phyloP scores from a whole-genome alignment of 2,888 invertebrate genomes.

The Cryptus viduatorius region DNA sequence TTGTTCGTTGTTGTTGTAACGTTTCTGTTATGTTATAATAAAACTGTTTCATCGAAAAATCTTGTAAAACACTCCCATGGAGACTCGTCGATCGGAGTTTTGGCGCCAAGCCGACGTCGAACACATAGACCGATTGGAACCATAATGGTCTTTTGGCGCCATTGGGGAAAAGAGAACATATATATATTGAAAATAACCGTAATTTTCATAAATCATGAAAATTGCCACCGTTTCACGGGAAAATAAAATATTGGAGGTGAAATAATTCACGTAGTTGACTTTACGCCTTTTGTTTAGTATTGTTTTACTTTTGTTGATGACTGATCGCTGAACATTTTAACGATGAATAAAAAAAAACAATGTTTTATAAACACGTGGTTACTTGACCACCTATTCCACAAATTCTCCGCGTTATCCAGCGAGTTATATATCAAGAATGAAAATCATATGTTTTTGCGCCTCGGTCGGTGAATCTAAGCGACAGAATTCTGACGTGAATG shows the following conservation, averaged over 20 bases:
- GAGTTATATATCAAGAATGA: neutral
- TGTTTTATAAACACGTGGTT: neutral
- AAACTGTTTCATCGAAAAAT: neutral
- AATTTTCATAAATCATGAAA: neutral
- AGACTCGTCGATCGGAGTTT: conserved; percentile 56
- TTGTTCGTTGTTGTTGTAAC: neutral
- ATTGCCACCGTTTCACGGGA: neutral
- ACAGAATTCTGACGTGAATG: neutral
- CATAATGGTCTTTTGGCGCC: neutral
- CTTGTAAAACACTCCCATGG: neutral
- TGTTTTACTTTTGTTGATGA: neutral
- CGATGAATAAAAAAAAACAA: neutral
- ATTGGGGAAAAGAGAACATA: neutral
- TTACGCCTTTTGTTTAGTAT: neutral
- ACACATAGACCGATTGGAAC: too few species aligned
- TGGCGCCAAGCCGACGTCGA: conserved; percentile 62
- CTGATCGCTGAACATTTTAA: neutral
- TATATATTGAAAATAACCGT: neutral
- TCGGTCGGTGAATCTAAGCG: neutral
- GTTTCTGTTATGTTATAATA: neutral
- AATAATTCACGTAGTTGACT: neutral
- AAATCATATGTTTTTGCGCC: neutral
- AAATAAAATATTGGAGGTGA: neutral
- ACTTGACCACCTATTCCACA: neutral
- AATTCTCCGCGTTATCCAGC: neutral